These are phyloP conservation scores for Ommatoiulus sabulosus DNA, from an alignment of 2,888 invertebrate genomes.

Conservation along the genomic window DNA sequence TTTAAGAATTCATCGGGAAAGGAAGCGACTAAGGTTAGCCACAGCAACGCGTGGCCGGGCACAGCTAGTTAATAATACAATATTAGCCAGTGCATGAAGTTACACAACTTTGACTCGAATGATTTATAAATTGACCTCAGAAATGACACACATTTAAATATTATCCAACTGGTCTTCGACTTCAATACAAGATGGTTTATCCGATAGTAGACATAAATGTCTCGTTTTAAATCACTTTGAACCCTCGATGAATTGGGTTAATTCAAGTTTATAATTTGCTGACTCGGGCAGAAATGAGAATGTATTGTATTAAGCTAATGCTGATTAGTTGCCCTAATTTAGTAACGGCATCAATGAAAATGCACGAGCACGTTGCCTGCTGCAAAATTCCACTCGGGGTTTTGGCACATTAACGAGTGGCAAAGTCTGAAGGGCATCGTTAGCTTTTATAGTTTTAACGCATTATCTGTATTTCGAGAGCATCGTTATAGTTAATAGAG, in stretches of 20 bases:
- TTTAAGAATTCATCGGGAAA: too few species aligned
- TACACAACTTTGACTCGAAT: too few species aligned
- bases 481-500: constrained; percentile 3
- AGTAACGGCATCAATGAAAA: neutral
- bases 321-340: constrained; percentile 10
- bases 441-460: constrained; percentile 23
- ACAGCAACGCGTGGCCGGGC: too few species aligned
- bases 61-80: too few species aligned
- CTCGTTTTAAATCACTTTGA: neutral
- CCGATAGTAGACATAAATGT: neutral
- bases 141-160: too few species aligned
- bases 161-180: too few species aligned
- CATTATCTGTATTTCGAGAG: constrained; percentile 3
- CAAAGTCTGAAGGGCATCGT: neutral
- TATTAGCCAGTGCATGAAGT: too few species aligned
- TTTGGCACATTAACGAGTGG: constrained; percentile 31
- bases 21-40: too few species aligned
- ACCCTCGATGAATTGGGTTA: neutral
- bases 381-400: constrained; percentile 4
- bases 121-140: too few species aligned
- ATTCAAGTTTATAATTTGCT: constrained; percentile 16
- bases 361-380: too few species aligned
- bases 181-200: too few species aligned
- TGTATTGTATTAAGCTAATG: neutral
- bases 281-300: neutral